Conservation (phyloP, 2,113 vertebrate genomes). For the Colossoma macropomum region DNA sequence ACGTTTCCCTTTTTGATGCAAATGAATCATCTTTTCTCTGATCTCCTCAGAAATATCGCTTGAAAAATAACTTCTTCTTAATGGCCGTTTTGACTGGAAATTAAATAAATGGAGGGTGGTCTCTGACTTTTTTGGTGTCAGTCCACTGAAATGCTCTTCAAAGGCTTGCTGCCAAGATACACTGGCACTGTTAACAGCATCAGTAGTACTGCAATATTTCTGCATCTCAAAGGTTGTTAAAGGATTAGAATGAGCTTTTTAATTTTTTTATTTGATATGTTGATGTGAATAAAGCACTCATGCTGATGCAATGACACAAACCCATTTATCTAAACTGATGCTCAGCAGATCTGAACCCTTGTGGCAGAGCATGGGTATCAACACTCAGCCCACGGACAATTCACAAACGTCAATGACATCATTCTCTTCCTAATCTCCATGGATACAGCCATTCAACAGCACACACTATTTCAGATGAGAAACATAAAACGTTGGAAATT, state of each 20-base stretch:
- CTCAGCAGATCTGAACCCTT: constrained; percentile 25
- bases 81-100: no score
- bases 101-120: no score
- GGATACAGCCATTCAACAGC: constrained; percentile 35
- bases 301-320: constrained; percentile 34
- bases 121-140: no score
- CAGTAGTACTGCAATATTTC: no score
- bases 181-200: no score
- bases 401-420: constrained; percentile 26
- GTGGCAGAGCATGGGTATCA: constrained; percentile 9
- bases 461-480: constrained; percentile 4
- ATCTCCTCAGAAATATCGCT: no score
- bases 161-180: no score
- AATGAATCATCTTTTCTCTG: no score
- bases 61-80: no score
- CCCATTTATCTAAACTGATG: constrained; percentile 20
- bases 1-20: no score
- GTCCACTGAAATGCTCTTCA: no score
- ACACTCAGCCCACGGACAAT: constrained; percentile 28
- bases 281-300: constrained; percentile 26
- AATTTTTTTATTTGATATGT: constrained; percentile 25
- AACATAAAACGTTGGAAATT: constrained; percentile 42
- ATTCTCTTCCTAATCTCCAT: constrained; percentile 40
- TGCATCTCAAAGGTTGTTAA: no score
- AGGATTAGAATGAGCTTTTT: not conserved